These are phyloP conservation scores for Eubasilissa splendida DNA, from an alignment of 2,888 invertebrate species.

Conservation along the genomic window DNA sequence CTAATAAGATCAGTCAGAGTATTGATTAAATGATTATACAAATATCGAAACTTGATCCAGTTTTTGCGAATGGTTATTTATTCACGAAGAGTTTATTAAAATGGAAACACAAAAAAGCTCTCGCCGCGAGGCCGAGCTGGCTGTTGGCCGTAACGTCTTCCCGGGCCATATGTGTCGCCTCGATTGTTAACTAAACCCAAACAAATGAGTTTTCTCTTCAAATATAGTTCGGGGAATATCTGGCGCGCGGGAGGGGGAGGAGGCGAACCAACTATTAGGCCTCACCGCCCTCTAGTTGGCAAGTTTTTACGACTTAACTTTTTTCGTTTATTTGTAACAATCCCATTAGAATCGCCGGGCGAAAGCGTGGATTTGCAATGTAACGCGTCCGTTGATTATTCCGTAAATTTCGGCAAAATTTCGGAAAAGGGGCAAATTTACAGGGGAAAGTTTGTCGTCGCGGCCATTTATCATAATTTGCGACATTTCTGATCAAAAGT, in stretches of 20 bases:
- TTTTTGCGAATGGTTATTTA: conserved; percentile 3
- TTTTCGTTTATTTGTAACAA: conserved; percentile 57
- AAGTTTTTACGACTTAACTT: conserved; percentile 58
- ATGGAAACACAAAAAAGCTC: conserved; percentile 30
- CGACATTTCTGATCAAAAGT: conserved; percentile 45
- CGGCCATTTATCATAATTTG: conserved; percentile 47
- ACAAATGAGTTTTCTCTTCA: conserved; percentile 47
- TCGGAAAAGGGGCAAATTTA: conserved; percentile 39
- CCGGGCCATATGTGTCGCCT: conserved; percentile 40
- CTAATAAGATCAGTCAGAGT: no score
- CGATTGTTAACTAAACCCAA: conserved; percentile 51
- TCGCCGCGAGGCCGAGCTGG: neutral
- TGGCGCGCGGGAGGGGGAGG: conserved; percentile 13
- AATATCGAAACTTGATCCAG: neutral
- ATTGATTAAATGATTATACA: no score
- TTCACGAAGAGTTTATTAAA: conserved; percentile 12
- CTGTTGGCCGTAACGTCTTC: conserved; percentile 25
- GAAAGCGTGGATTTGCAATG: conserved; percentile 39
- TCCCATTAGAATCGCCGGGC: conserved; percentile 53
- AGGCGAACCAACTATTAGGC: conserved; percentile 55
- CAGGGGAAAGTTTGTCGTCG: conserved; percentile 42
- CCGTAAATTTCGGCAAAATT: conserved; percentile 54
- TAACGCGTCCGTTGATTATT: conserved; percentile 41
- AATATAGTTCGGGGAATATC: conserved; percentile 41
- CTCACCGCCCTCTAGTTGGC: conserved; percentile 49